Conservation (phyloP, 2,113 vertebrate genomes). For the Macroglossus sobrinus region DNA sequence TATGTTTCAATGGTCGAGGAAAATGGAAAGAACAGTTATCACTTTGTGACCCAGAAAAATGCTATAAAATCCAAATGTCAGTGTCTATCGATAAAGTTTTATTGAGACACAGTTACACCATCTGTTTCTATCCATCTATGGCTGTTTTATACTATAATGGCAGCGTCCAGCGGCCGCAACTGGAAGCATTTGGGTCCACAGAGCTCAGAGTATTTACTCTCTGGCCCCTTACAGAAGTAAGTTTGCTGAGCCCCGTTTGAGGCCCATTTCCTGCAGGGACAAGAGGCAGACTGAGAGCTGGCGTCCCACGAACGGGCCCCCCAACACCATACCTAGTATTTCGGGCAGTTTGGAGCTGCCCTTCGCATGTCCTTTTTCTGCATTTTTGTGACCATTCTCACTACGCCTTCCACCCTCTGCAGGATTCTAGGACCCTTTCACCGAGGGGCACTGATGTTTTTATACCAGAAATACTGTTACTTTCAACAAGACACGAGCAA, state of each 20-base stretch:
- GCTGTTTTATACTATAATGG: neutral
- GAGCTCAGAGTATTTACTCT: neutral
- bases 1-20: neutral
- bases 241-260: neutral
- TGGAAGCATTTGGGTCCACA: neutral
- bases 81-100: neutral
- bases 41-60: neutral
- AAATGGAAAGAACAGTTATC: neutral
- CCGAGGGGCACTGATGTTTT: neutral
- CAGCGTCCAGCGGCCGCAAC: neutral
- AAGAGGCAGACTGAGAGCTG: neutral
- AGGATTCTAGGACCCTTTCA: neutral
- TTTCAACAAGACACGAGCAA: neutral
- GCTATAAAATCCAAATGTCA: neutral
- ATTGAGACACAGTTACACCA: neutral
- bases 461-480: neutral
- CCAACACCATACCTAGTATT: neutral
- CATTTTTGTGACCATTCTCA: neutral
- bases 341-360: neutral
- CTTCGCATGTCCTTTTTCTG: neutral
- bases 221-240: neutral
- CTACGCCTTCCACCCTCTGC: neutral
- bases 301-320: too few species aligned
- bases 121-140: neutral
- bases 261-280: neutral